Evolutionary conservation across 2,888 invertebrate species (phyloP).

Genomic region (Stenoptilia bipunctidactyla): DNA sequence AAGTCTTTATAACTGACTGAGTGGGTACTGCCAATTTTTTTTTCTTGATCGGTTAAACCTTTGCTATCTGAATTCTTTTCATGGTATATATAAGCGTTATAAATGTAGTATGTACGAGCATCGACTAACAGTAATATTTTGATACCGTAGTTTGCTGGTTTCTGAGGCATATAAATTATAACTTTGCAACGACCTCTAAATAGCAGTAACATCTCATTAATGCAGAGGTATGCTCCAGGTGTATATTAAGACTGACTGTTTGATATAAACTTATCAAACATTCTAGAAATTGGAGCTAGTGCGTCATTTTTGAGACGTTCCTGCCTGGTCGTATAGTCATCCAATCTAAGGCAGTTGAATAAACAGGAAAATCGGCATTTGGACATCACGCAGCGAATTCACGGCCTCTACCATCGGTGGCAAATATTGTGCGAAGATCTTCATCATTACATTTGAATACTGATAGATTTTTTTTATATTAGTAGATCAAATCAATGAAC

Average conservation of each 20-base stretch:
- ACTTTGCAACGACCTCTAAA: conserved; percentile 18
- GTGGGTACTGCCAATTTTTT: conserved; percentile 13
- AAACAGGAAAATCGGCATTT: conserved; percentile 4
- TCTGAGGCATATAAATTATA: conserved; percentile 17
- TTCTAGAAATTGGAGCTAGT: neutral
- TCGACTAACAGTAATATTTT: conserved; percentile 14
- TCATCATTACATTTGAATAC: conserved; percentile 5
- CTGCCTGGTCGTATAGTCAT: conserved; percentile 2
- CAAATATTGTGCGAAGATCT: conserved; percentile 8
- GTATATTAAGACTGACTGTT: conserved; percentile 12
- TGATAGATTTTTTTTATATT: no score
- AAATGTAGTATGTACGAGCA: conserved; percentile 13
- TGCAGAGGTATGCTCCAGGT: conserved; percentile 11
- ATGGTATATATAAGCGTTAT: conserved; percentile 15
- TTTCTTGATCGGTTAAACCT: conserved; percentile 13
- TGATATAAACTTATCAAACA: conserved; percentile 1
- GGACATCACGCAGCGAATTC: conserved; percentile 4
- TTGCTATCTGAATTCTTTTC: conserved; percentile 16
- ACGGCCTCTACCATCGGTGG: conserved; percentile 9
- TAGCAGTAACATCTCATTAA: conserved; percentile 18
- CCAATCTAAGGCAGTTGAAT: conserved; percentile 4
- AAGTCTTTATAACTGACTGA: conserved; percentile 15
- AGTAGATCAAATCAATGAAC: neutral
- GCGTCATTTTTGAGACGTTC: neutral
- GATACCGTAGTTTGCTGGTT: conserved; percentile 19